These are phyloP conservation scores for Phenganax subtilis DNA, from an alignment of 92 coral and sea anemone species.

Conservation along the genomic window DNA sequence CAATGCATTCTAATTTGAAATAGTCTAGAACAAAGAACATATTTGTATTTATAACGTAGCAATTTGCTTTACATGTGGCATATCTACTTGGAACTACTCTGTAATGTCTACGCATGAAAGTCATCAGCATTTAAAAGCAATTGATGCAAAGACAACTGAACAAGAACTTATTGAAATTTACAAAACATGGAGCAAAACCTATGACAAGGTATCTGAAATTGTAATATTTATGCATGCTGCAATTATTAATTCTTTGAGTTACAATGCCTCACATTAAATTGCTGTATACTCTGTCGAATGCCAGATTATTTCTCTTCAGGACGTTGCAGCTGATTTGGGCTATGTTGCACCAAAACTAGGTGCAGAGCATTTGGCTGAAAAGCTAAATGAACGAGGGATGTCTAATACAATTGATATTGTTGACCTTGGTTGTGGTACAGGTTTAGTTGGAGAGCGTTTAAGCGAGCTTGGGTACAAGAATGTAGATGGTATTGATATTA, in stretches of 20 bases:
- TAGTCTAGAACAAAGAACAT: neutral
- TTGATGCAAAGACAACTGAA: slow-evolving; percentile 26
- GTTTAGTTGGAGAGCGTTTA: slow-evolving; percentile 69
- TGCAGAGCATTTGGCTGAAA: slow-evolving; percentile 54
- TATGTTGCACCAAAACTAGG: slow-evolving; percentile 69
- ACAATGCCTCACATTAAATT: neutral
- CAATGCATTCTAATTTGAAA: neutral
- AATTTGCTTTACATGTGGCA: neutral
- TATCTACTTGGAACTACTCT: neutral
- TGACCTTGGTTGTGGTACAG: slow-evolving; percentile 92
- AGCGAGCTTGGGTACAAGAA: slow-evolving; percentile 56
- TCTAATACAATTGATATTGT: slow-evolving; percentile 54
- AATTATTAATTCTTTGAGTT: neutral
- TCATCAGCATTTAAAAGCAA: slow-evolving; percentile 18
- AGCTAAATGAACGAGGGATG: slow-evolving; percentile 51
- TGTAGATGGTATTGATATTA: slow-evolving; percentile 80
- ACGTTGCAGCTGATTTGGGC: slow-evolving; percentile 54
- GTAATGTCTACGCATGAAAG: slow-evolving; percentile 14
- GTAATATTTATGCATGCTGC: neutral
- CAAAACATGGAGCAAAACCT: slow-evolving; percentile 46
- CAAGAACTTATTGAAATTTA: slow-evolving; percentile 52
- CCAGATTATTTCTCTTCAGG: slow-evolving; percentile 41
- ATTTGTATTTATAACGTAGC: neutral
- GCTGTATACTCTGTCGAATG: neutral
- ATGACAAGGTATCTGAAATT: slow-evolving; percentile 52